A percentile compares a stretch with the other conserved stretches of the same genome.
Evolutionary conservation across 2,888 invertebrate species (phyloP).

Genomic region (Deladenus siricidicola): DNA sequence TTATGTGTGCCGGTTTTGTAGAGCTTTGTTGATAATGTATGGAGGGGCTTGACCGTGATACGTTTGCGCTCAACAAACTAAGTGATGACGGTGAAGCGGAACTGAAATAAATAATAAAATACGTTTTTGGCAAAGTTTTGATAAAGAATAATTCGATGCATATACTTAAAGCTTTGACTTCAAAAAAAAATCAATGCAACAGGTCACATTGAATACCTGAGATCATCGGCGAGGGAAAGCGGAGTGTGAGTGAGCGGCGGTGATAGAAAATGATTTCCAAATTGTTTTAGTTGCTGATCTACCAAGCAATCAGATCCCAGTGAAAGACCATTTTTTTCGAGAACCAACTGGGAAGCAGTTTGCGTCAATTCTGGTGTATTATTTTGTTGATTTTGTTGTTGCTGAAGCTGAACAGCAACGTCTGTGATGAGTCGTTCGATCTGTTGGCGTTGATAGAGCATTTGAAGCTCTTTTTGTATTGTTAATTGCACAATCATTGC

Average conservation of each 20-base stretch:
- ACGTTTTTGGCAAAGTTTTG: too few species aligned
- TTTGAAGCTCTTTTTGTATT: conserved; percentile 7
- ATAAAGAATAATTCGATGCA: too few species aligned
- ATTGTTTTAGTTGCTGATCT: background rate
- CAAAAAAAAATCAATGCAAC: background rate
- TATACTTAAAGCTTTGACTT: too few species aligned
- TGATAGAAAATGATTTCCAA: background rate
- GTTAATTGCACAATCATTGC: background rate
- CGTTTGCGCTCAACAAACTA: background rate
- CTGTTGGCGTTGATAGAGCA: conserved; percentile 4
- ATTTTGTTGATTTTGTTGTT: background rate
- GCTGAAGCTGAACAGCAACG: background rate
- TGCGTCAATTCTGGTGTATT: background rate
- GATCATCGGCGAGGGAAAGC: background rate
- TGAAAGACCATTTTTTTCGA: background rate
- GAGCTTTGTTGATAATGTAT: background rate
- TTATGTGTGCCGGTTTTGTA: background rate
- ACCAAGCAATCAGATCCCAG: background rate
- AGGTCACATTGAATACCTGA: background rate
- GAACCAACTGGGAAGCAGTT: background rate
- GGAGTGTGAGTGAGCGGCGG: background rate
- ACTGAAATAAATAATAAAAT: too few species aligned
- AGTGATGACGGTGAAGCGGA: background rate
- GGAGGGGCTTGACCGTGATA: background rate
- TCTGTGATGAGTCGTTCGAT: background rate